These are phyloP conservation scores for Chrysodeixis includens DNA, from an alignment of 2,888 invertebrate genomes.

Conservation along the genomic window DNA sequence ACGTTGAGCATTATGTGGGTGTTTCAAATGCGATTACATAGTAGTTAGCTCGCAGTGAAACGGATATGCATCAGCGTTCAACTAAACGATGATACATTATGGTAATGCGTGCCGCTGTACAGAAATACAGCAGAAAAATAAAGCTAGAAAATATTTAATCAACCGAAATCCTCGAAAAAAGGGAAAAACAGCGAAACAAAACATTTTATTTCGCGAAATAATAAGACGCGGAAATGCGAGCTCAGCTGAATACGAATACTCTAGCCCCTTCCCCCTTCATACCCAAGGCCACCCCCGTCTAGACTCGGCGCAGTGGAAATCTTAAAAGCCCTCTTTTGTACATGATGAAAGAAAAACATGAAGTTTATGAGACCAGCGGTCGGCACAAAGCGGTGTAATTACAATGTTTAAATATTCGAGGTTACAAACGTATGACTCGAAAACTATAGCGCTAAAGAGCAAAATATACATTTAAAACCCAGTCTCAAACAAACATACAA, in stretches of 20 bases:
- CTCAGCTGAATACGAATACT: slow-evolving; percentile 64
- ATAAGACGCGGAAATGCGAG: slow-evolving; percentile 59
- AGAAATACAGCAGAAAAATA: neutral
- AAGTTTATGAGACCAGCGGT: slow-evolving; percentile 51
- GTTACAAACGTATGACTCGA: neutral
- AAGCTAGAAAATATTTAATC: slow-evolving; percentile 5
- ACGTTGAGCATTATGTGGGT: neutral
- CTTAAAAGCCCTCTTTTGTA: slow-evolving; percentile 65
- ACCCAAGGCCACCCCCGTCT: slow-evolving; percentile 56
- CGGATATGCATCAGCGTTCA: neutral
- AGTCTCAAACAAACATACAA: slow-evolving; percentile 22
- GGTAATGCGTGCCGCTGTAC: neutral
- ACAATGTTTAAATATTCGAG: slow-evolving; percentile 20
- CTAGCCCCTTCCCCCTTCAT: slow-evolving; percentile 33
- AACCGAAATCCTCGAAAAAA: slow-evolving; percentile 15
- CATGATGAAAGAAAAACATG: slow-evolving; percentile 56
- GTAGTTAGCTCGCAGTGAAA: neutral
- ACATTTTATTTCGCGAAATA: slow-evolving; percentile 68
- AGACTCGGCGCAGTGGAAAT: slow-evolving; percentile 59
- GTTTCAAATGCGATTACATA: neutral
- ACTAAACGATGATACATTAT: neutral
- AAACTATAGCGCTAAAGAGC: neutral
- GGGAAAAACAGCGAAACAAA: slow-evolving; percentile 53
- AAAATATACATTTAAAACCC: slow-evolving; percentile 14
- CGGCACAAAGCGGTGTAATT: slow-evolving; percentile 40